Base-by-base conservation (phyloP, 2,888 invertebrate species). In the Smittia aterrima region DNA sequence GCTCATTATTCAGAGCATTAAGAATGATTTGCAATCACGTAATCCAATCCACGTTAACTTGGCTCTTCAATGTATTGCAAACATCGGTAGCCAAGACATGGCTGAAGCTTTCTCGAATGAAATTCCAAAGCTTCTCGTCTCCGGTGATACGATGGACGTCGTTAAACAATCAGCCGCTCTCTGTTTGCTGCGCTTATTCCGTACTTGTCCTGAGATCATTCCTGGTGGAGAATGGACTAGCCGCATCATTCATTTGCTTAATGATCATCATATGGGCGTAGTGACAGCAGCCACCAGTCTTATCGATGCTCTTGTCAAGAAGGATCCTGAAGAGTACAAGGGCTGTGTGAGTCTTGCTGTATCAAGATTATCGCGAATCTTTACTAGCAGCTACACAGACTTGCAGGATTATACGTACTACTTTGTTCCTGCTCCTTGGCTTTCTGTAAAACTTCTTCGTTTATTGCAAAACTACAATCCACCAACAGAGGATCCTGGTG, bases 361-460 rank as follows among this genome's bases (percentile, higher is more conserved):
- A 66, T 98, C 98, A 22, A 88, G 99, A 79, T 87, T 99, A 53
- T 97, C 96, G 82, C 87, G 98, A 81, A 99, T 99, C 85, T 98
- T 99, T 6, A 98, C 98, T 74, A 95, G 98, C 66, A 98, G 97
- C 80, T 98, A 99, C 81, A 98, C 98, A 78, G 99, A 99, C 85
- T 88, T 99, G 77, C 98, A 99, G 86, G 99, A 99, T 85, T 99
- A 99, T 82, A 99, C 99, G 1, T 99, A 99, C 84, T 99, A 99
- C 83, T 99, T 99, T 87, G 98, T 99, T 76, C 98, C 99, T 78
- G 99, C 98, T n/a, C 99, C 99, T 16, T 99, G 99, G 99, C 88
- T 99, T 40, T 98, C 98, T 75, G 98, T 99, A 18, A 99, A 99
- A 84, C 85, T 99, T 75, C 85, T 99, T 76, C 89, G 98, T 78